Conservation (phyloP, 2,888 invertebrate species). For the Celastrina argiolus region DNA sequence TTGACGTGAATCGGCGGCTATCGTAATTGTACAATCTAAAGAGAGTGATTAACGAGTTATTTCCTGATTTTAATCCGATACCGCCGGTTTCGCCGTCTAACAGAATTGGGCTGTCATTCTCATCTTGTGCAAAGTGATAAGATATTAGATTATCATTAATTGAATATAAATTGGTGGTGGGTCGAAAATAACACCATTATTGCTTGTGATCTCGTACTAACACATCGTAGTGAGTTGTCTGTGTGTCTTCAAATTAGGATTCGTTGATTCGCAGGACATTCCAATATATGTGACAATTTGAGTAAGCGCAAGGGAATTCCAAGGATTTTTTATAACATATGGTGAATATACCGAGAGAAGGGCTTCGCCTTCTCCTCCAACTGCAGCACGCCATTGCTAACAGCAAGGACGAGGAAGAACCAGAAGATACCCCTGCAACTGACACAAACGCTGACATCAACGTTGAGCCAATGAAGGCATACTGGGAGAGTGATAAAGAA, state of each 20-base stretch:
- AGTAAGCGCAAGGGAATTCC: slow-evolving; percentile 58
- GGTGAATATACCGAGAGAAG: slow-evolving; percentile 66
- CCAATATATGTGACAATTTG: slow-evolving; percentile 61
- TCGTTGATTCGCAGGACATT: slow-evolving; percentile 77
- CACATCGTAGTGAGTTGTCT: slow-evolving; percentile 62
- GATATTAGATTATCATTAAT: slow-evolving; percentile 45
- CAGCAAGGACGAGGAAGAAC: slow-evolving; percentile 48
- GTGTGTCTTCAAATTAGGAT: slow-evolving; percentile 77
- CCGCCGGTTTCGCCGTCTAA: slow-evolving; percentile 24
- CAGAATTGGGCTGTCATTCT: slow-evolving; percentile 51
- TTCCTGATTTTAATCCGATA: slow-evolving; percentile 47
- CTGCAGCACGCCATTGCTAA: slow-evolving; percentile 48
- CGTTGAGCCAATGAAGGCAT: slow-evolving; percentile 64
- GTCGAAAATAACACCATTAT: slow-evolving; percentile 49
- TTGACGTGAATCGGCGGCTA: slow-evolving; percentile 52
- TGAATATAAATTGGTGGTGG: slow-evolving; percentile 47
- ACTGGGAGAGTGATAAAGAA: slow-evolving; percentile 68
- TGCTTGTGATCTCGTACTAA: slow-evolving; percentile 48
- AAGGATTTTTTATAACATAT: slow-evolving; percentile 62
- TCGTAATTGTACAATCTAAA: slow-evolving; percentile 40
- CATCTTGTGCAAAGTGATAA: slow-evolving; percentile 57
- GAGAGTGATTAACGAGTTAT: not conserved
- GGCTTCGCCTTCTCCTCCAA: slow-evolving; percentile 68
- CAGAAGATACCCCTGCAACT: slow-evolving; percentile 40
- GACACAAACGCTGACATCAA: slow-evolving; percentile 41